Evolutionary conservation across 2,888 invertebrate species (phyloP).

Genomic region (Dione juno): DNA sequence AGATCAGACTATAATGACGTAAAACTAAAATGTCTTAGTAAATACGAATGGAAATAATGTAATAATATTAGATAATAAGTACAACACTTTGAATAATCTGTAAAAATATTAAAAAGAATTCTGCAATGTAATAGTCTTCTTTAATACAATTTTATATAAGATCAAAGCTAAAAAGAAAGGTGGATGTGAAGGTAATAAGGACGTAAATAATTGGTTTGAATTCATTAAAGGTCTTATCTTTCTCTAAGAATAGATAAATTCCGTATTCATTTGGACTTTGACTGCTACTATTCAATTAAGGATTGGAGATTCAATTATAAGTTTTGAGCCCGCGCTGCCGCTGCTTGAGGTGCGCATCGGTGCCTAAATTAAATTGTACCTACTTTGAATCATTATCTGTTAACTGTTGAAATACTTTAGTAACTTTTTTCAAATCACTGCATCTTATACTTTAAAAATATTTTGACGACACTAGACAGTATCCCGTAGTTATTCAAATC

Average conservation of each 20-base stretch:
- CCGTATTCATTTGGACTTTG: constrained; percentile 64
- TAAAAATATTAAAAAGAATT: no score
- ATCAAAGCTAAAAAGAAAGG: constrained; percentile 8
- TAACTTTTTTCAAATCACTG: constrained; percentile 12
- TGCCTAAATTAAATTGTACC: constrained; percentile 61
- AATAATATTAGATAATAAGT: no score
- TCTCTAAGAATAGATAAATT: constrained; percentile 48
- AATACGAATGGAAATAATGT: no score
- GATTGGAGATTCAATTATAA: constrained; percentile 71
- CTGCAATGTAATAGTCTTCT: no score
- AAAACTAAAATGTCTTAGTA: no score
- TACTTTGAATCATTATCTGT: constrained; percentile 37
- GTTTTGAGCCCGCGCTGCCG: constrained; percentile 60
- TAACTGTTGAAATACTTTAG: background rate
- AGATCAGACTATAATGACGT: no score
- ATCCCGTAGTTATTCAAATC: background rate
- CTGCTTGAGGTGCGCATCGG: constrained; percentile 59
- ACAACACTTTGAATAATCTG: no score
- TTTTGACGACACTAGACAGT: background rate
- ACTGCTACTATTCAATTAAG: constrained; percentile 72
- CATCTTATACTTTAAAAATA: background rate
- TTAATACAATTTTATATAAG: background rate
- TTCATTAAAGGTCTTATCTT: constrained; percentile 30
- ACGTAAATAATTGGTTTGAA: constrained; percentile 31
- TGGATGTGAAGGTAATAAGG: constrained; percentile 24